Conservation (phyloP, 2,113 vertebrate genomes). For the Hippopotamus amphibius region DNA sequence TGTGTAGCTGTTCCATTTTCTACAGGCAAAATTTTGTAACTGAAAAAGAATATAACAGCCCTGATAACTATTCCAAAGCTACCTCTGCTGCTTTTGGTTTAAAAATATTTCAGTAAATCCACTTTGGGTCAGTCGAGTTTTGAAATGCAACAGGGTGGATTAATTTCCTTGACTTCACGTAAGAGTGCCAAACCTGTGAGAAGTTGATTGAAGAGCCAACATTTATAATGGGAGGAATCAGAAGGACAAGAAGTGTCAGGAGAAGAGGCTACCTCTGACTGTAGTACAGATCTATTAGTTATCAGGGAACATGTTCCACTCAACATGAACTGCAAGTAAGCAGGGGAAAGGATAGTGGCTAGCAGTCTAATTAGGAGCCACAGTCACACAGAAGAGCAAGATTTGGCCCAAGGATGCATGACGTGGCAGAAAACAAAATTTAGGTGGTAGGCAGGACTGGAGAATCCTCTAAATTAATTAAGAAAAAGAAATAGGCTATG, state of each 20-base stretch:
- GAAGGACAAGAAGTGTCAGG: neutral
- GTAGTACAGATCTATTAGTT: neutral
- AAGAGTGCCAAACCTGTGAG: neutral
- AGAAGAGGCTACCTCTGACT: neutral
- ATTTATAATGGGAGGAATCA: slow-evolving; percentile 7
- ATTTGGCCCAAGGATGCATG: neutral
- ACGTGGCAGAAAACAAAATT: neutral
- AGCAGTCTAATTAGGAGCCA: neutral
- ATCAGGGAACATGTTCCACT: neutral
- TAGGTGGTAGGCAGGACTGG: neutral
- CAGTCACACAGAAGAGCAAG: neutral
- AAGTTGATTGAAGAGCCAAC: neutral
- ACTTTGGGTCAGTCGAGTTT: neutral
- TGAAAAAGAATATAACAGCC: neutral
- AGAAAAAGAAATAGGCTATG: neutral
- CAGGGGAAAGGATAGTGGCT: neutral
- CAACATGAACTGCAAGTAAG: neutral
- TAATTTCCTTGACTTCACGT: neutral
- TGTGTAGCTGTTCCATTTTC: neutral
- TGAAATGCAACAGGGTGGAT: neutral
- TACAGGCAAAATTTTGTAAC: slow-evolving; percentile 1
- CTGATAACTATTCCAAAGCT: slow-evolving; percentile 10
- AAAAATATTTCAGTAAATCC: slow-evolving; percentile 8
- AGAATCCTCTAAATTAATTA: neutral
- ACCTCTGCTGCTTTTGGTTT: neutral